Base-by-base conservation (phyloP, 2,797 vertebrate genomes). In the Buphagus erythrorhynchus region DNA sequence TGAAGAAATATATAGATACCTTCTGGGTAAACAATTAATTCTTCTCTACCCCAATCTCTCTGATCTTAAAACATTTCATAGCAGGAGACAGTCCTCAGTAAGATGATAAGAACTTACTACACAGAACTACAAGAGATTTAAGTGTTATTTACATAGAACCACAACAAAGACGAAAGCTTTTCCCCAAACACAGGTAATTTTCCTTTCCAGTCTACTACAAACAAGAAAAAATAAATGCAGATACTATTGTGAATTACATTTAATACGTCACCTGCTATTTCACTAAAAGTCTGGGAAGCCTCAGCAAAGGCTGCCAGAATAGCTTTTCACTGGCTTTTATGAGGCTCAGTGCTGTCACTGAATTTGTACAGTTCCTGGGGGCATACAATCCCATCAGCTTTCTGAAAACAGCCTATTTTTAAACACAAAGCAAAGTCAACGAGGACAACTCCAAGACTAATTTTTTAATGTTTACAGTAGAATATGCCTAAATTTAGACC, bases 341-440 rank as follows among this genome's bases (percentile, higher is more conserved):
- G 18, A 58, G 54, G 65, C 26, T 83, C 36, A 57, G n/a, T 72
- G 29, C 42, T 80, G 26, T 24, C 71, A 83, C 29, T 46, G 75
- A 75, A 75, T 52, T 46, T 58, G 46, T 40, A 38, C 12, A 84
- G 54, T 20, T 90, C 90, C 88, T 84, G 58, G 33, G 67, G 82
- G 46, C 79, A 93, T 6, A 25, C 69, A 82, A 29, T 29, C 49
- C 69, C 83, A 78, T 59, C 73, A 76, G 66, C 79, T 69, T 72
- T 68, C 76, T 84, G 85, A 82, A 95, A 91, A 80, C 45, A 75
- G 85, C 11, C 91, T 93, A 86, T 90, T 96, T 95, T 96, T 90
- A 93, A 94, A 90, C 65, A 66, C 22, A 83, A 82, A 86, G 11
- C 49, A 81, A 91, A 93, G 58, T 86, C 86, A 90, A 69, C 5